These are phyloP conservation scores for Neoarius graeffei DNA, from an alignment of 2,113 vertebrate species.

Conservation along the genomic window DNA sequence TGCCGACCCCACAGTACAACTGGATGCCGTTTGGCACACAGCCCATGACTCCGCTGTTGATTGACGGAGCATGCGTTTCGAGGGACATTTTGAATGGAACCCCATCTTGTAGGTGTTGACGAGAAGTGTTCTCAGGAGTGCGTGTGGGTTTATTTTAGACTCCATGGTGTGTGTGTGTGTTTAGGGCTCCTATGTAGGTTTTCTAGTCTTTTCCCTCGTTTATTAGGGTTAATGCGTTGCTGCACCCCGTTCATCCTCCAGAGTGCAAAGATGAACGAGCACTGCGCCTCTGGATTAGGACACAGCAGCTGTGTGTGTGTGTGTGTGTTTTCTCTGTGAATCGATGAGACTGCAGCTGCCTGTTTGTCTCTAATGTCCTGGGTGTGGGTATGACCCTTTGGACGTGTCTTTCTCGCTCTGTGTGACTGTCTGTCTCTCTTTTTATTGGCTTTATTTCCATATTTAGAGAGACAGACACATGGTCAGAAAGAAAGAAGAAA, in stretches of 20 bases:
- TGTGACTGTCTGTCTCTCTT: too few species aligned
- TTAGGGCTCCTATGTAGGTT: slow-evolving; percentile 15
- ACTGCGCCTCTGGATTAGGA: slow-evolving; percentile 32
- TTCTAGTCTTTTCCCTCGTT: slow-evolving; percentile 21
- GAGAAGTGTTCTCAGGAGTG: background rate
- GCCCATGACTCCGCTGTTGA: background rate
- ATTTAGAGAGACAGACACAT: background rate
- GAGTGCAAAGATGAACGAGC: slow-evolving; percentile 34
- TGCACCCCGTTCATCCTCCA: slow-evolving; percentile 26
- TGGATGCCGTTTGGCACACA: background rate
- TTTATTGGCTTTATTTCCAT: background rate
- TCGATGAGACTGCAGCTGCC: slow-evolving; percentile 25
- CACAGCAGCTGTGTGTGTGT: slow-evolving; percentile 17
- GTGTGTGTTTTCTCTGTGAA: slow-evolving; percentile 1
- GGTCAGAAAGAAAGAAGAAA: background rate
- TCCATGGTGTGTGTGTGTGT: background rate
- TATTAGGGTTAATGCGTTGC: slow-evolving; percentile 30
- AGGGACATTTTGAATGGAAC: background rate
- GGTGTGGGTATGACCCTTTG: slow-evolving; percentile 23
- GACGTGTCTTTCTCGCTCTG: background rate
- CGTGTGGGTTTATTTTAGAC: background rate
- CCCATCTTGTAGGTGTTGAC: background rate
- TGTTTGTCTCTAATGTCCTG: slow-evolving; percentile 16
- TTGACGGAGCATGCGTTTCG: background rate
- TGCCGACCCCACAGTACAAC: background rate